Percentiles rank a stretch among this genome's conserved stretches.
phyloP scores from a whole-genome alignment of 2,797 vertebrate species.

The Momotus momota region DNA sequence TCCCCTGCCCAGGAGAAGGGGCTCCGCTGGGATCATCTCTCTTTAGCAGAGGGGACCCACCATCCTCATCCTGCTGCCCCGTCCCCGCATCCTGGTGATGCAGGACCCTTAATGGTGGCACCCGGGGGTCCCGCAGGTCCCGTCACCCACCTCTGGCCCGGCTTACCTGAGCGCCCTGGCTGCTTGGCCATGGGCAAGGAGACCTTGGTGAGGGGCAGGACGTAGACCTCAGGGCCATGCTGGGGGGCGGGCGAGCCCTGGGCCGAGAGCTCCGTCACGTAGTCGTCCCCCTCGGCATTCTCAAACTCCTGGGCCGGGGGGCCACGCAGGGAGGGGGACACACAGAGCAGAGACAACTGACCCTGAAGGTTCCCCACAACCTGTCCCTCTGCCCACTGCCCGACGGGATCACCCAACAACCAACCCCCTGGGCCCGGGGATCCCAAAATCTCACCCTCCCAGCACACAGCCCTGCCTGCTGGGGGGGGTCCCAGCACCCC shows the following conservation, averaged over 20 bases:
- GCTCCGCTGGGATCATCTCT: background rate
- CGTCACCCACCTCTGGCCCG: rapidly evolving
- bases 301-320: conserved; percentile 88
- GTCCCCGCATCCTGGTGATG: rapidly evolving
- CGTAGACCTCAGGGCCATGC: conserved; percentile 91
- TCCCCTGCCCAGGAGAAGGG: background rate
- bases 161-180: conserved; percentile 89
- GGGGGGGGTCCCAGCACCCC: background rate
- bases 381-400: background rate
- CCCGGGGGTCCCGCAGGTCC: background rate
- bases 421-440: background rate
- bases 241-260: conserved; percentile 87
- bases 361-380: rapidly evolving
- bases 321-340: background rate
- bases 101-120: rapidly evolving
- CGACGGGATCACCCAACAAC: background rate
- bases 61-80: background rate
- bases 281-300: conserved; percentile 92
- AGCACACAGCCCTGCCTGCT: background rate
- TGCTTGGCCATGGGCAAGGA: conserved; percentile 92
- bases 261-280: conserved; percentile 84
- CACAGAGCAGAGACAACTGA: background rate
- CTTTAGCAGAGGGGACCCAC: background rate
- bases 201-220: conserved; percentile 93
- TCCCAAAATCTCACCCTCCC: background rate